Evolutionary conservation across 1,140 invertebrate species (phyloP).

Genomic region (Coenobita brevimanus): DNA sequence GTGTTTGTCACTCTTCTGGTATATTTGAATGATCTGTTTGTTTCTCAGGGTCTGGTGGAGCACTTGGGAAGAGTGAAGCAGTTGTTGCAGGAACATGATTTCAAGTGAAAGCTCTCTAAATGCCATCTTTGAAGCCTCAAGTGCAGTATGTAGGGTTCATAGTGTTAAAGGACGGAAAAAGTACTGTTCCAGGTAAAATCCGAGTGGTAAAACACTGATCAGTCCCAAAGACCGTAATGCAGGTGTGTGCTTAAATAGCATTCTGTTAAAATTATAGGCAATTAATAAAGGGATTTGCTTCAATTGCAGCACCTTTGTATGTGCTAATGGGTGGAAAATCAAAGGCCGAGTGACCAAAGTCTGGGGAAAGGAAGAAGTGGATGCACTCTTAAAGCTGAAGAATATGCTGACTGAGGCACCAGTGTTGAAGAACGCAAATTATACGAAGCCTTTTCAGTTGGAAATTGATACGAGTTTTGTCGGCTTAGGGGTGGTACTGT

Average conservation of each 20-base stretch:
- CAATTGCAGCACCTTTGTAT: conserved; percentile 2
- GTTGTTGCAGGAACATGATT: not conserved
- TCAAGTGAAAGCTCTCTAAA: conserved; percentile 5
- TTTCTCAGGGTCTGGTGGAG: not conserved
- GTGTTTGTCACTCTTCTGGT: not conserved
- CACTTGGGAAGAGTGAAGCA: not conserved
- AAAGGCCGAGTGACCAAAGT: not conserved
- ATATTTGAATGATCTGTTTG: conserved; percentile 21
- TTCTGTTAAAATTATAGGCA: conserved; percentile 19
- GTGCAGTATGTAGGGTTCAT: conserved; percentile 16
- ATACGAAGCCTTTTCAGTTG: not conserved
- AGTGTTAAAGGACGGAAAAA: not conserved
- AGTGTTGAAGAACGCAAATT: not conserved
- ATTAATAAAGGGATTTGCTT: conserved; percentile 20
- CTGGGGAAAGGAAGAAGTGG: not conserved
- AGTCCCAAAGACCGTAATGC: not conserved
- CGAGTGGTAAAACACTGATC: not conserved
- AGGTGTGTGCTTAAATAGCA: not conserved
- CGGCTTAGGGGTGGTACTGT: not conserved
- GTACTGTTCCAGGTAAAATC: conserved; percentile 9
- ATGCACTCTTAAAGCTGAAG: not conserved
- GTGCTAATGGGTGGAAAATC: not conserved
- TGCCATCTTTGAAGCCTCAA: not conserved
- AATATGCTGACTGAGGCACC: not conserved
- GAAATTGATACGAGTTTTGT: conserved; percentile 30